phyloP scores from a whole-genome alignment of 2,888 invertebrate genomes.

The Phlogophora meticulosa region DNA sequence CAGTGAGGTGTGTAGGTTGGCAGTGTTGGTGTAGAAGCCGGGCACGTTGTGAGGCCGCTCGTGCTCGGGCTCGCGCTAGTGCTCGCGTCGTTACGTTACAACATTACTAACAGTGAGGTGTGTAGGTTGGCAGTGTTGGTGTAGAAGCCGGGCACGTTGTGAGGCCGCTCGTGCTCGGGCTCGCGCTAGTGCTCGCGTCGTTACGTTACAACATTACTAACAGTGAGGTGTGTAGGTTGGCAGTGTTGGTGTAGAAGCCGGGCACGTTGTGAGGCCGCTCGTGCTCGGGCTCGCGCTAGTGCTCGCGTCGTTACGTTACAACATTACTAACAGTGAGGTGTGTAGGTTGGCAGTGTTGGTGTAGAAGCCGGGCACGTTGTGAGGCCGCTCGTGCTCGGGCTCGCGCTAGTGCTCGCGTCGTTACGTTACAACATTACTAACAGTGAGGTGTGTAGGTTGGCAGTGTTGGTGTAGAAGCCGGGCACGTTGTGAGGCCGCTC shows the following conservation, averaged over 20 bases:
- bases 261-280: constrained; percentile 88
- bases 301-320: too few relatives aligned
- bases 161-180: background rate
- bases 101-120: constrained; percentile 77
- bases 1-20: too few relatives aligned
- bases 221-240: constrained; percentile 77
- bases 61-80: background rate
- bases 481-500: background rate
- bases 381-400: too few relatives aligned
- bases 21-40: too few relatives aligned
- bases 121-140: constrained; percentile 75
- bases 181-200: background rate
- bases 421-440: constrained; percentile 64
- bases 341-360: too few relatives aligned
- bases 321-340: too few relatives aligned
- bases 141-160: constrained; percentile 65
- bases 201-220: constrained; percentile 64
- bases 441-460: constrained; percentile 77
- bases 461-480: constrained; percentile 75
- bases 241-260: constrained; percentile 83
- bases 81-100: background rate
- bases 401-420: background rate
- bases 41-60: too few relatives aligned
- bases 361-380: too few relatives aligned
- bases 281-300: constrained; percentile 83